phyloP scores from a whole-genome alignment of 1,140 invertebrate species.

The Magallana angulata region DNA sequence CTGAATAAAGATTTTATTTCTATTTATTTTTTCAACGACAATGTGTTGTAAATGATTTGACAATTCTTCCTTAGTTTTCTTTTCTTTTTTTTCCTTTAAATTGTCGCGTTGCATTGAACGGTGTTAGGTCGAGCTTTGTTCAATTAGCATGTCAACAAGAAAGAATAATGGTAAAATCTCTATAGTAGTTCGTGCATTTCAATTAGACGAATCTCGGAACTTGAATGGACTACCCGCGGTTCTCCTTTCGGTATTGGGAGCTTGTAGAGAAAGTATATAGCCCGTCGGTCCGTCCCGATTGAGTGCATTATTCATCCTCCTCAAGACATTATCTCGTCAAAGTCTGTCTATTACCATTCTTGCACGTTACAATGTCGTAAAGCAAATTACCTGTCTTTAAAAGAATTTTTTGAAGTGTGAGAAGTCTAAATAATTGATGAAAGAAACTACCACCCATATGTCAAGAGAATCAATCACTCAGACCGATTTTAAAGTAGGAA shows the following conservation, averaged over 20 bases:
- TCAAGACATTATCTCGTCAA: not conserved
- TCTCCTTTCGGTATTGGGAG: not conserved
- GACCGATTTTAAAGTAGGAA: constrained; percentile 7
- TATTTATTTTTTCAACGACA: too few relatives aligned
- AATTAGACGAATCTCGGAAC: not conserved
- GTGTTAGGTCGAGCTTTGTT: not conserved
- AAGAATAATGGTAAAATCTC: not conserved
- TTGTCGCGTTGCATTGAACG: too few relatives aligned
- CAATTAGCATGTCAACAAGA: not conserved
- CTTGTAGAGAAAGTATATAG: not conserved
- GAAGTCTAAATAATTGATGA: constrained; percentile 33
- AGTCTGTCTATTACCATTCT: not conserved
- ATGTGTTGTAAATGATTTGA: too few relatives aligned
- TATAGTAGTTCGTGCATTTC: not conserved
- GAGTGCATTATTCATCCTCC: not conserved
- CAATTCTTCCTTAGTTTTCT: too few relatives aligned
- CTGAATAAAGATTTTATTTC: too few relatives aligned
- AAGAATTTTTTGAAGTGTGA: constrained; percentile 25
- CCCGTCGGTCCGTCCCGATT: not conserved
- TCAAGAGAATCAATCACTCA: not conserved
- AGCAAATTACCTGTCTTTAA: constrained; percentile 13
- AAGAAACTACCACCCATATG: constrained; percentile 26
- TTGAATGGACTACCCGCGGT: constrained; percentile 9
- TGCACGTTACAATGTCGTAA: constrained; percentile 27
- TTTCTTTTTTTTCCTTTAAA: not conserved